Base-by-base conservation (phyloP, 2,113 vertebrate species). In the Xyrauchen texanus region DNA sequence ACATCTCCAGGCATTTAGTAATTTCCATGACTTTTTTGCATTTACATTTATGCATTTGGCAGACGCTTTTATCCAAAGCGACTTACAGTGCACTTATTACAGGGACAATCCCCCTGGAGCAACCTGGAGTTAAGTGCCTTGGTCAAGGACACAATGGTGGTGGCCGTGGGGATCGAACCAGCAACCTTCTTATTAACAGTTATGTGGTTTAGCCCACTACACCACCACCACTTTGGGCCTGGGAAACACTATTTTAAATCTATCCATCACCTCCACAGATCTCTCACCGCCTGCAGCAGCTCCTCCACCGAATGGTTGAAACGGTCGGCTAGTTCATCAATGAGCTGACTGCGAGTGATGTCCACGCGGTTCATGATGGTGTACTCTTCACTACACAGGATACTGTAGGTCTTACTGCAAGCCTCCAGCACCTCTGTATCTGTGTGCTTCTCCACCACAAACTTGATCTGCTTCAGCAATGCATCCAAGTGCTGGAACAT, bases 321-420 rank as follows among this genome's bases (percentile, higher is more conserved):
- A 44, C 96, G 91, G 82, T 99, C 97, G 12, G 94, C 95, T 89
- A 99, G 95, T 73, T 99, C 97, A 67, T 99, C 97, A 71, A 99
- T 97, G 65, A 99, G 95, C 75, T 99, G 97, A 61, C 96, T 97
- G 87, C 96, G 96, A 61, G 96, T 95, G 77, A 99, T 96, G 89
- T 98, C 97, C 83, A 99, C 97, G 79, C 97, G 94, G 89, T 99
- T 99, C 93, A 98, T 97, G 90, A 98, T 99, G 72, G 96, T 98
- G 87, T 98, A 98, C 47, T 99, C 97, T 78, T 99, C 97, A 13
- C 96, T 98, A 90, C 97, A 99, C 72, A 99, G 93, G 82, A 98
- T 97, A 90, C 96, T 99, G 88, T 98, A 99, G 52, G 97, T 99
- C 91, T 97, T 98, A 86, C 97, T 99, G 93, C 96, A 98, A 80